Base-by-base conservation (phyloP, 1,140 invertebrate genomes). In the Ectropis grisescens region DNA sequence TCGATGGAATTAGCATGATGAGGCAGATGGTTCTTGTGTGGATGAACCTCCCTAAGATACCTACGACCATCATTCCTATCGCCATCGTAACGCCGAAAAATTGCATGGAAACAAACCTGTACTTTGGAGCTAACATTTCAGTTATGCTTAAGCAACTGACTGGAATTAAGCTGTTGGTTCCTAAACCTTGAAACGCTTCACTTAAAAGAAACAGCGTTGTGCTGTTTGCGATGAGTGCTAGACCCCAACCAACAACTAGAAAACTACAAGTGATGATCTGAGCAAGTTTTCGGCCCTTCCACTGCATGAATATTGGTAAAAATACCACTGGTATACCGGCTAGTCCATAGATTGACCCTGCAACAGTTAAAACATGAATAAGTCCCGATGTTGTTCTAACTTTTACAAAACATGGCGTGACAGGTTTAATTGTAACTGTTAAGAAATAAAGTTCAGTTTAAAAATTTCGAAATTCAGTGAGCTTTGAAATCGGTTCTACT, bases 221-320 rank as follows among this genome's bases (percentile, higher is more conserved):
- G 24, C n/a, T 26, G 6, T 4, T 6, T n/a, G 24, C 6, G 10
- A 4, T n/a, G 10, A n/a, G 10, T n/a, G 24, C 4, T 6, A 10
- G 6, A 10, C 24, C n/a, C 35, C 35, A 37, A 2, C 35, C 35
- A 4, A 37, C 25, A 10, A 31, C 6, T 1, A 30, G n/a, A 5
- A 37, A 13, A 1, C 30, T 1, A 11, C 6, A 22, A 13, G 25
- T 30, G 1, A 28, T 19, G 22, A 37, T 37, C 11, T 29, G 30
- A 2, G 29, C 22, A 10, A 14, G 30, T 25, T 31, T 37, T 15
- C 35, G 10, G 13, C 35, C 35, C 12, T 15, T 37, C 6, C 5
- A 30, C 11, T 37, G 35, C 35, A 37, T 37, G 13, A 31, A n/a
- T 7, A 16, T 16, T 15, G 35, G 35, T 19, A 37, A 30, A n/a